Conservation (phyloP, 2,113 vertebrate genomes). For the Baryphthengus martii region DNA sequence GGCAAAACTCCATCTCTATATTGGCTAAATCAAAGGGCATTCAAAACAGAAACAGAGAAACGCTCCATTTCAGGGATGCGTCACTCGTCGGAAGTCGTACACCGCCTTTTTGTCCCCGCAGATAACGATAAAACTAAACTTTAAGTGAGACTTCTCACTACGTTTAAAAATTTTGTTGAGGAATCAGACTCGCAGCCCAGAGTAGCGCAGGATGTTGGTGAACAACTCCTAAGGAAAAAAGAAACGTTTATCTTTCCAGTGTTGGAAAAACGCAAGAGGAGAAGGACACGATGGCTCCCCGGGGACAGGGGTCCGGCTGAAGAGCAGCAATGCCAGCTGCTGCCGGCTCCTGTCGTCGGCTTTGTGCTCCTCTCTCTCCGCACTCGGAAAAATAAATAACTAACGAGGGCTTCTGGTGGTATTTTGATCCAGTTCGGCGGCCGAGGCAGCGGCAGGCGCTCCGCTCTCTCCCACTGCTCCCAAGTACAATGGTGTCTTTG, state of each 20-base stretch:
- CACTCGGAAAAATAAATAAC: not conserved
- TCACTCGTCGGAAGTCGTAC: rapidly evolving
- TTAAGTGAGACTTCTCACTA: not conserved
- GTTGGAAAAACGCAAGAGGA: not conserved
- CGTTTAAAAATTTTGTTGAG: not conserved
- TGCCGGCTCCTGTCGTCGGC: not conserved
- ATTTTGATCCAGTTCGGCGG: not conserved
- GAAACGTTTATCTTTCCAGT: not conserved
- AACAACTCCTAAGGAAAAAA: not conserved
- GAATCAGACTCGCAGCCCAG: not conserved
- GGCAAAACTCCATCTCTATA: not conserved
- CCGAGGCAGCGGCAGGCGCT: not conserved
- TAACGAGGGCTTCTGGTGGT: not conserved
- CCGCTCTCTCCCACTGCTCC: not conserved
- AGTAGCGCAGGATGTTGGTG: not conserved
- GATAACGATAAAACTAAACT: not conserved
- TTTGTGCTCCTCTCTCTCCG: not conserved
- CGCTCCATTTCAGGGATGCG: rapidly evolving
- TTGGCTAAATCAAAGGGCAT: not conserved
- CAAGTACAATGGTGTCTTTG: not conserved
- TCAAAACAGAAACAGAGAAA: not conserved
- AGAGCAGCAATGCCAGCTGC: not conserved
- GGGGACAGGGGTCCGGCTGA: not conserved
- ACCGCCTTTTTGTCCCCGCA: not conserved
- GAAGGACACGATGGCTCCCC: not conserved